Evolutionary conservation across 2,113 vertebrate species (phyloP), one percentile per base, ranked within the genome.

Genomic region (Thunnus thynnus): DNA sequence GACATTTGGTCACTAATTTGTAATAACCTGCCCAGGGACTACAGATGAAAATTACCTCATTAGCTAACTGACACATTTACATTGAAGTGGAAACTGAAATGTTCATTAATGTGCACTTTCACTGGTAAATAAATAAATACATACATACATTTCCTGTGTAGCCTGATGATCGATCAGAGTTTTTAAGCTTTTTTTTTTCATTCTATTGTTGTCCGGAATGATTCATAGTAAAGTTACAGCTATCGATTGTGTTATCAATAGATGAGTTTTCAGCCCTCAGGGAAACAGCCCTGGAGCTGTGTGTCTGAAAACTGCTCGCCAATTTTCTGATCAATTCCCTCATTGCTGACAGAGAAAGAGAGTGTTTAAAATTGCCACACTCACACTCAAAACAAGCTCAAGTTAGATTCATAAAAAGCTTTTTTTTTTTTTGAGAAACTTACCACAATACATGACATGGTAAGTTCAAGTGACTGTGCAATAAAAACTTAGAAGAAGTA

Each of bases 81-180:
- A 9, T 41, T 9, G 36, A 41, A 41, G 36, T 41, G 27, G 4
- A 30, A 30, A 30, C 27, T 30, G 27, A 30, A 30, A 30, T 30
- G 36, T 41, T 41, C 5, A 41, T 41, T 41, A 41, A 41, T 8
- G 36, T 41, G 36, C 36, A 41, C 8, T 41, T 5, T 41, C 36
- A 2, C 36, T 41, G 36, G 36, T 41, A 41, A 41, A 41, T 41
- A 41, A 41, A 41, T 41, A 10, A 41, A 41, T 41, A 41, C 6
- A 41, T 41, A 41, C 6, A 41, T 41, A 41, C 6, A 41, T 41
- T 41, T 83, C 64, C 44, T 76, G 84, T 69, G 48, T 44, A 72
- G 80, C 64, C 57, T 62, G 20, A 86, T 80, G 67, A 71, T 62
- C 75, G 52, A 89, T 78, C 76, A 88, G 64, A 85, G 32, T 84